Percentiles rank a stretch among this genome's conserved stretches.
phyloP scores from a whole-genome alignment of 2,113 vertebrate species.

The Hemibagrus wyckioides region DNA sequence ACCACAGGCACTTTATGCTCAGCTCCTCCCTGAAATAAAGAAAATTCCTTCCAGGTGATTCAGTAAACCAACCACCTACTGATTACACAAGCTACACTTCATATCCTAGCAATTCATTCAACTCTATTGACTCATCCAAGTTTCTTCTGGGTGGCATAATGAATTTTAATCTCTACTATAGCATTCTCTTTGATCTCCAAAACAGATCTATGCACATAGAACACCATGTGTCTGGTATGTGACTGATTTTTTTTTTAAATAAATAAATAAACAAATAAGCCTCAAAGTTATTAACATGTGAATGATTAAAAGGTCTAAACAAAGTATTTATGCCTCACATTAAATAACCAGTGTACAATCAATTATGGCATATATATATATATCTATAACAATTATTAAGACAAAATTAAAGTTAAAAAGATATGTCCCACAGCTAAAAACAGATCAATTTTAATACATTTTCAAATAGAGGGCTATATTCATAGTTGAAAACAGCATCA shows the following conservation, averaged over 20 bases:
- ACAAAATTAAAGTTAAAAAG: background rate
- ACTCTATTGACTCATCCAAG: conserved; percentile 33
- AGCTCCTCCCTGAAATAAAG: conserved; percentile 84
- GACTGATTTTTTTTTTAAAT: background rate
- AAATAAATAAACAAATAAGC: too few species aligned
- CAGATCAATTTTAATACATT: background rate
- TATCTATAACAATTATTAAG: background rate
- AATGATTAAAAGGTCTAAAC: background rate
- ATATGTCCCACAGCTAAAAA: background rate
- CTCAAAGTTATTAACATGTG: background rate
- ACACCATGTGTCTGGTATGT: background rate
- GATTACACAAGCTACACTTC: conserved; percentile 24
- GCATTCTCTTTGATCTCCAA: conserved; percentile 36
- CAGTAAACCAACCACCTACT: background rate
- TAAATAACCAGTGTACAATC: background rate
- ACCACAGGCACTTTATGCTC: conserved; percentile 93
- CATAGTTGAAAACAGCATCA: background rate
- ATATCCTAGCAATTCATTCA: conserved; percentile 12
- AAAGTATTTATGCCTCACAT: background rate
- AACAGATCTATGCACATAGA: background rate
- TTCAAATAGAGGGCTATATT: background rate
- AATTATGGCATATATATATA: too few species aligned
- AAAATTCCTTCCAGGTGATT: conserved; percentile 45
- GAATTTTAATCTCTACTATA: conserved; percentile 30
- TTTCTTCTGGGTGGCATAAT: conserved; percentile 29